Evolutionary conservation across 2,888 invertebrate species (phyloP).

Genomic region (Apamea anceps): DNA sequence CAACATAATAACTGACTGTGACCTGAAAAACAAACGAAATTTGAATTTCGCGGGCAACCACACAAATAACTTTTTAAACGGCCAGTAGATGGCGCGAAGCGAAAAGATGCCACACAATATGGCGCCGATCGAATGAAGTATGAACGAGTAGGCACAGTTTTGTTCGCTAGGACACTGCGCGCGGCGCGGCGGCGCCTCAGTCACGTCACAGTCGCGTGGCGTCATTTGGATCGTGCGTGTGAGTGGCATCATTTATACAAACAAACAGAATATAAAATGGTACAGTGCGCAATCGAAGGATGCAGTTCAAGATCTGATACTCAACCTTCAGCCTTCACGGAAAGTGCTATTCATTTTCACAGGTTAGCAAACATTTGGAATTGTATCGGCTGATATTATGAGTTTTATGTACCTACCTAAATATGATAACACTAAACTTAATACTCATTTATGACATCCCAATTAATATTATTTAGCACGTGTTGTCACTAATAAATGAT

Average conservation of each 20-base stretch:
- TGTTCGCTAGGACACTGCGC: not conserved
- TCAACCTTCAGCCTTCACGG: not conserved
- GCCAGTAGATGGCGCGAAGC: conserved; percentile 29
- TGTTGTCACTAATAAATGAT: too few species aligned
- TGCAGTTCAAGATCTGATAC: conserved; percentile 38
- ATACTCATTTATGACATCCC: too few species aligned
- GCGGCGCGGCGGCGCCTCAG: not conserved
- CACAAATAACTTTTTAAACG: not conserved
- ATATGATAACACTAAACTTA: not conserved
- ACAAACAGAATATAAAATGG: conserved; percentile 29
- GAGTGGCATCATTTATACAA: not conserved
- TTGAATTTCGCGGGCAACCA: not conserved
- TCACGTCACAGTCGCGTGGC: conserved; percentile 19
- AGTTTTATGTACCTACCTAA: not conserved
- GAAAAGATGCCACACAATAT: conserved; percentile 14
- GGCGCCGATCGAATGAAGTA: conserved; percentile 36
- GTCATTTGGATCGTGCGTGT: conserved; percentile 10
- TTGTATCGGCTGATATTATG: not conserved
- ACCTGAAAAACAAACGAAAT: not conserved
- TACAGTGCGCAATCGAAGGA: conserved; percentile 34
- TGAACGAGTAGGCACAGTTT: conserved; percentile 20
- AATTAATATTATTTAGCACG: too few species aligned
- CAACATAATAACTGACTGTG: not conserved
- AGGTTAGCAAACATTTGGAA: conserved; percentile 22
- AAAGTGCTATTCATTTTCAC: conserved; percentile 24